These are phyloP conservation scores for Drosophila nikananu DNA, from an alignment of 1,140 invertebrate genomes.

Conservation along the genomic window DNA sequence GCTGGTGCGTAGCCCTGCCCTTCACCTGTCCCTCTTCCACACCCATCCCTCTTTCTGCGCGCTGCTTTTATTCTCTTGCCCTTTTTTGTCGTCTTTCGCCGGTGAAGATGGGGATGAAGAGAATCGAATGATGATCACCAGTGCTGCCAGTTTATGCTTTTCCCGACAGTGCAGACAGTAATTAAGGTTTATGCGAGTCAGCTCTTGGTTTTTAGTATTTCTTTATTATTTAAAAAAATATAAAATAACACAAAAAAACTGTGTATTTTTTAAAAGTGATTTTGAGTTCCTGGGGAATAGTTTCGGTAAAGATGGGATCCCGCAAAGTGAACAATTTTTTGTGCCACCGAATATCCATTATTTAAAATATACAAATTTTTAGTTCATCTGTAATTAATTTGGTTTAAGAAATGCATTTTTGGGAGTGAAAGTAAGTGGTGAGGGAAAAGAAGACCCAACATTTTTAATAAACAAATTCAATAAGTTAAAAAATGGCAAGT, in stretches of 20 bases:
- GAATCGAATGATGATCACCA: conserved; percentile 20
- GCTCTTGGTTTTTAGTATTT: neutral
- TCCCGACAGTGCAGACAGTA: too few relatives aligned
- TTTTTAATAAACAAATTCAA: too few relatives aligned
- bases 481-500: too few relatives aligned
- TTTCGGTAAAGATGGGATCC: neutral
- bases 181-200: too few relatives aligned
- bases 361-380: neutral
- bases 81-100: conserved; percentile 63
- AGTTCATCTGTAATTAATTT: too few relatives aligned
- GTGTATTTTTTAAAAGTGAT: neutral
- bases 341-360: neutral
- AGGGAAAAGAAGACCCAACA: too few relatives aligned
- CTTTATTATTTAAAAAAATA: neutral
- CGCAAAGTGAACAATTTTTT: neutral
- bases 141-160: neutral
- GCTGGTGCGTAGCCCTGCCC: conserved; percentile 60
- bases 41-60: conserved; percentile 24
- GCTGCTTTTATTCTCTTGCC: conserved; percentile 61
- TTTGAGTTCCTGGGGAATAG: too few relatives aligned
- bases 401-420: too few relatives aligned
- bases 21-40: conserved; percentile 2
- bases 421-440: too few relatives aligned
- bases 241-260: too few relatives aligned
- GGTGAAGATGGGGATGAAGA: conserved; percentile 29